phyloP scores from a whole-genome alignment of 2,113 vertebrate genomes.

The Aegotheles bennettii region DNA sequence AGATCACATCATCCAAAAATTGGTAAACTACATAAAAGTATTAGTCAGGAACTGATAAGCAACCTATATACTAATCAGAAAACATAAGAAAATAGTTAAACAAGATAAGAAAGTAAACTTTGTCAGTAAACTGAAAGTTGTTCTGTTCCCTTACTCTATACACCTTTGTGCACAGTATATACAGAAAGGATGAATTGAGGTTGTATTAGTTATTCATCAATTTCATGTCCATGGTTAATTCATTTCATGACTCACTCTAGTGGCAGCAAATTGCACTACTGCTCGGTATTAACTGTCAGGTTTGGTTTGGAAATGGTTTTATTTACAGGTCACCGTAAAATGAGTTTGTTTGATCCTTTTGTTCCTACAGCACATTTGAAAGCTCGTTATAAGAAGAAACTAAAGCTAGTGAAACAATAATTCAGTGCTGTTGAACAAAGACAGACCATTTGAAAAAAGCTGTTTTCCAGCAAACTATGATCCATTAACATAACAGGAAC shows the following conservation, averaged over 20 bases:
- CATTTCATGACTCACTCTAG: background rate
- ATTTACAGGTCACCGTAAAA: conserved; percentile 41
- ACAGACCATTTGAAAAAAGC: background rate
- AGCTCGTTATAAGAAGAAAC: conserved; percentile 22
- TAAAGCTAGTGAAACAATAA: background rate
- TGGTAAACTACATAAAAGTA: background rate
- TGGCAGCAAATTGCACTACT: background rate
- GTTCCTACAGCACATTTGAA: background rate
- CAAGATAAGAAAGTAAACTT: background rate
- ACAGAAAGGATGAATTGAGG: background rate
- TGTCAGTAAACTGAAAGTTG: background rate
- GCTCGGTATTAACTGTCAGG: background rate
- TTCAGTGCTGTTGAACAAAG: conserved; percentile 16
- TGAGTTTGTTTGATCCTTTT: background rate
- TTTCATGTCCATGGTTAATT: background rate
- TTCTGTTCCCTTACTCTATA: background rate
- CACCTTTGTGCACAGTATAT: background rate
- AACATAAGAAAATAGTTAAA: background rate
- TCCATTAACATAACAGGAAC: background rate
- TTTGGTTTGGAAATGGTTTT: conserved; percentile 16
- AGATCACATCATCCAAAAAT: background rate
- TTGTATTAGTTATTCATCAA: background rate
- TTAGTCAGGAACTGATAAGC: background rate
- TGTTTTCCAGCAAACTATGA: background rate
- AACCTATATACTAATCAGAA: background rate